Evolutionary conservation across 92 coral and sea anemone genomes (phyloP), one percentile per base, ranked within the genome.

Genomic region (Scolanthus callimorphus): DNA sequence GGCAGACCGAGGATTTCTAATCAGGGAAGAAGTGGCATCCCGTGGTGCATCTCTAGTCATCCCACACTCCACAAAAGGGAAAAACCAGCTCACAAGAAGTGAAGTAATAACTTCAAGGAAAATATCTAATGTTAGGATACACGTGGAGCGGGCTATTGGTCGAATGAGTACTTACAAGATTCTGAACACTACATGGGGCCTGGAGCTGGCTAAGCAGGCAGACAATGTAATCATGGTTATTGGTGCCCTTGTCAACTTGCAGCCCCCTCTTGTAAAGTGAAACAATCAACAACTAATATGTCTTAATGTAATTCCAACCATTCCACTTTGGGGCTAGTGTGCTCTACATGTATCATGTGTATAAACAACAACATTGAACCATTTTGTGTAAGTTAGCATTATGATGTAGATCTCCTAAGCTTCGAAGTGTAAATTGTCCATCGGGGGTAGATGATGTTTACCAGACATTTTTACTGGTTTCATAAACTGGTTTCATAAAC

Each of bases 81-180:
- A 62, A 31, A 70, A 70, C 11, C 79, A 69, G 70, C 63, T 77
- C 50, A 28, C 48, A 20, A 27, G 49, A 24, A 71, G 11, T 20
- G 77, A 77, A 8, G 77, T 77, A 13, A 54, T 51, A 57, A 46
- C 62, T 15, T 70, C 85, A 31, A 49, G 79, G 49, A 63, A 63
- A 55, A 78, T 78, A 62, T 60, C 79, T 10, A 70, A 70, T 31
- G 57, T 61, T n/a, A 24, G 79, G 34, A 77, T 77, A 13, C 83
- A 69, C 60, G 71, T 73, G 3, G 74, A 78, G 31, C 54, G 85
- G 44, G 77, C 71, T 13, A 78, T 78, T 59, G 72, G 79, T 25
- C 51, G 63, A 60, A 56, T 70, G 70, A 78, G 63, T 57, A 60
- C 20, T 39, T 60, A 29, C 49, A 31, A 58, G 51, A 41, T 74